Base-by-base conservation (phyloP, 1,140 invertebrate species). In the Drosophila tristis region DNA sequence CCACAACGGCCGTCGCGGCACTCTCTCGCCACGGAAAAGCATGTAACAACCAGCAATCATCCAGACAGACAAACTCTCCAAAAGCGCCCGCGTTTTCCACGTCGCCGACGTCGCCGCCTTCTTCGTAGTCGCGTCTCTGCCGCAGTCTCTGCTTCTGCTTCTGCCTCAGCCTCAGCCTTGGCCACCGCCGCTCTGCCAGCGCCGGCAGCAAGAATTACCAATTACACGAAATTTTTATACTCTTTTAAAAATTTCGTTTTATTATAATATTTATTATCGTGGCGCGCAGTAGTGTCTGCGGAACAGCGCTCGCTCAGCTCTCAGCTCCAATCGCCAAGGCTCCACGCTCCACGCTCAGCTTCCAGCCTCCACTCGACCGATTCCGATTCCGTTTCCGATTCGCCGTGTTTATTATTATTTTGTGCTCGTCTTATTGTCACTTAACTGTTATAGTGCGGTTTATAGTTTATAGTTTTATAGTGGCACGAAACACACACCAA, bases 201-300 rank as follows among this genome's bases (percentile, higher is more conserved):
- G 85, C 48, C 59, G 64, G 80, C 81, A 86, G 90, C 90, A 91
- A 89, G 89, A 89, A 91, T 91, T 91, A 91, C 90, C 90, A 90
- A 91, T 91, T 91, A 91, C 90, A 91, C 86, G 82, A 91, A 90
- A 91, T 91, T 91, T 91, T 91, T 91, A 91, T 91, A 91, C 90
- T 91, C 90, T 91, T 91, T 91, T 91, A 91, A 91, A 91, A 91
- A 91, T 91, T 91, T 91, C 90, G 90, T 91, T 91, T 91, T 91
- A 91, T 91, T 91, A 91, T 91, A 91, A 91, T 91, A 91, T 91
- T 91, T 91, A 91, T 91, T 91, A 91, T 91, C 90, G 90, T 91
- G 78, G 85, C 90, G 90, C 90, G 90, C 90, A 91, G 90, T 91
- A 91, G 90, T 91, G 90, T 91, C 90, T 91, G 85, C 90, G 90